Evolutionary conservation across 1,140 invertebrate species (phyloP).

Genomic region (Pogonomyrmex barbatus): DNA sequence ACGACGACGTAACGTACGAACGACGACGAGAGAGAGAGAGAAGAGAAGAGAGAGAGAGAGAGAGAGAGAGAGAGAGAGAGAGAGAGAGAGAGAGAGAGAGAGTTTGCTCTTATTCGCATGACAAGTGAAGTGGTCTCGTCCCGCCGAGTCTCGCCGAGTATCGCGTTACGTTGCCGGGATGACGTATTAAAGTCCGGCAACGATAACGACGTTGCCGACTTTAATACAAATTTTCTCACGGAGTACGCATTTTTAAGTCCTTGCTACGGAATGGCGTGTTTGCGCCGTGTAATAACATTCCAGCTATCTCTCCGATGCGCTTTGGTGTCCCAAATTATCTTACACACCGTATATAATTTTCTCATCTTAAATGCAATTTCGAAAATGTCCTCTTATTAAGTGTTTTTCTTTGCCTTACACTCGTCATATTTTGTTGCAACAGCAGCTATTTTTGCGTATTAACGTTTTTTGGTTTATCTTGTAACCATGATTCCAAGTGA

Average conservation of each 20-base stretch:
- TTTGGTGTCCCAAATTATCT: conserved; percentile 33
- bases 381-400: conserved; percentile 4
- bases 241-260: conserved; percentile 10
- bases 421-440: not conserved
- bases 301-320: not conserved
- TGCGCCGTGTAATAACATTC: not conserved
- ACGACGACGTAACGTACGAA: too few species aligned
- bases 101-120: conserved; percentile 10
- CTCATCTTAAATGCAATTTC: conserved; percentile 22
- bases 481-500: not conserved
- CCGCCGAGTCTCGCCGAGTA: not conserved
- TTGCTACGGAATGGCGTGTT: conserved; percentile 2
- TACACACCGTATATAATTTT: conserved; percentile 34
- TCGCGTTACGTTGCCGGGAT: conserved; percentile 3
- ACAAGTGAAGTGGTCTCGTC: not conserved
- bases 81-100: too few species aligned
- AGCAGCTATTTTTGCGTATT: conserved; percentile 15
- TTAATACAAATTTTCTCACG: conserved; percentile 18
- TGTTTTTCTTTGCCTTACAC: not conserved
- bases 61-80: too few species aligned
- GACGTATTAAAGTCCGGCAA: conserved; percentile 15
- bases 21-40: too few species aligned
- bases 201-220: conserved; percentile 25
- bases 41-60: too few species aligned
- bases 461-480: conserved; percentile 17